A percentile compares a stretch with the other conserved stretches of the same genome.
Conservation (phyloP, 2,797 vertebrate genomes). For the Acrossocheilus wenchowensis region DNA sequence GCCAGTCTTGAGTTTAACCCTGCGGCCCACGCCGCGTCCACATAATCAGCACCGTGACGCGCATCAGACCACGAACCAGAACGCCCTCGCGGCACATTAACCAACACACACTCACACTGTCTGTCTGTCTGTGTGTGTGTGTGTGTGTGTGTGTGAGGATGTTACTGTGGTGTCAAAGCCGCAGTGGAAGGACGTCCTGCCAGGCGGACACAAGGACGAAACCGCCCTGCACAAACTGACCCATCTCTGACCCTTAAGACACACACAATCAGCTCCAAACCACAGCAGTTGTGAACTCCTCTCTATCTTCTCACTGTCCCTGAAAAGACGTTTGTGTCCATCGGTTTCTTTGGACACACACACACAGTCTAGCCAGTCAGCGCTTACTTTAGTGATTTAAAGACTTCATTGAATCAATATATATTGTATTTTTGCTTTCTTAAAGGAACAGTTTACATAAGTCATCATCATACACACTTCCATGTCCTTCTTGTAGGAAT, state of each 20-base stretch:
- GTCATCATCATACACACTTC: neutral
- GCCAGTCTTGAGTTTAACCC: conserved; percentile 34
- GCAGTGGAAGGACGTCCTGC: conserved; percentile 52
- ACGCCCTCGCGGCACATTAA: neutral
- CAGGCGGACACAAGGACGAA: conserved; percentile 50
- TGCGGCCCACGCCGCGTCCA: conserved; percentile 5
- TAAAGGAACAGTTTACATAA: neutral
- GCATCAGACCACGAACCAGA: conserved; percentile 13
- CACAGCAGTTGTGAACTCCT: conserved; percentile 27
- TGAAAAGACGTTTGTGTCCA: conserved; percentile 16
- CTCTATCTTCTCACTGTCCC: conserved; percentile 16
- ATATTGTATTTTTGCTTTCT: neutral
- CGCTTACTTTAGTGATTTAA: neutral
- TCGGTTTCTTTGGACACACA: neutral
- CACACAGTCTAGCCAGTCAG: neutral
- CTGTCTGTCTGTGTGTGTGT: conserved; percentile 31
- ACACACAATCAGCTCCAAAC: conserved; percentile 40
- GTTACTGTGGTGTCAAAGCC: conserved; percentile 54
- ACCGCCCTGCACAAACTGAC: conserved; percentile 57
- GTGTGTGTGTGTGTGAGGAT: conserved; percentile 44
- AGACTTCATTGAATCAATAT: neutral
- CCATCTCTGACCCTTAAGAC: conserved; percentile 48
- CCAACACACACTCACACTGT: neutral
- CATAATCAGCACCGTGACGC: conserved; percentile 43
- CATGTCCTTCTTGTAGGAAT: neutral